These are phyloP conservation scores for Drosophila hydei DNA, from an alignment of 1,140 invertebrate species.

Conservation along the genomic window DNA sequence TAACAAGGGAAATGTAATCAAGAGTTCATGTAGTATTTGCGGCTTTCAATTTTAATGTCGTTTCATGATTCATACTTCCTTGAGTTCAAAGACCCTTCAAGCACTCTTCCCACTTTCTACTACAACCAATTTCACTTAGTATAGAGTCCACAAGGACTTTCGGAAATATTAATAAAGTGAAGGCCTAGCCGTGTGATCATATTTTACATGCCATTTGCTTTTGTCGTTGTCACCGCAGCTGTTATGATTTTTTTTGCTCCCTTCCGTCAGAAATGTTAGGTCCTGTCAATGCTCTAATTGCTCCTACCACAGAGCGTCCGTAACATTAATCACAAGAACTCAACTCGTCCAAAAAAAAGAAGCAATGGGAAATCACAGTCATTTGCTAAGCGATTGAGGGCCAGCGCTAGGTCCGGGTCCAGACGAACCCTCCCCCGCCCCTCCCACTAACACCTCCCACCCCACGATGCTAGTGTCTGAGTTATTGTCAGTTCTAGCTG, in stretches of 20 bases:
- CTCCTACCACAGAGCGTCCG: conserved; percentile 71
- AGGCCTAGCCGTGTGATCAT: conserved; percentile 66
- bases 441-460: neutral
- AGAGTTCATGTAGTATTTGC: neutral
- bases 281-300: conserved; percentile 80
- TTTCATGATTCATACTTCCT: neutral
- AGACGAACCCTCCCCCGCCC: conserved; percentile 3
- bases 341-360: conserved; percentile 54
- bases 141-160: conserved; percentile 7
- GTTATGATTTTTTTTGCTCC: conserved; percentile 48
- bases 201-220: conserved; percentile 76
- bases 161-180: conserved; percentile 52
- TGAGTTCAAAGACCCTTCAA: neutral
- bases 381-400: conserved; percentile 74
- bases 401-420: conserved; percentile 24
- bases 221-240: conserved; percentile 68
- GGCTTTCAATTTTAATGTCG: neutral
- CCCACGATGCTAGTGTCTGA: conserved; percentile 54
- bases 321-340: conserved; percentile 73
- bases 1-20: no score
- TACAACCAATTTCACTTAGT: conserved; percentile 22
- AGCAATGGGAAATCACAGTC: conserved; percentile 70
- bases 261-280: conserved; percentile 37
- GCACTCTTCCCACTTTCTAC: neutral
- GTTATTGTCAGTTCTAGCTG: conserved; percentile 68